Evolutionary conservation across 2,888 invertebrate species (phyloP).

Genomic region (Rhimphoctona megacephalus): DNA sequence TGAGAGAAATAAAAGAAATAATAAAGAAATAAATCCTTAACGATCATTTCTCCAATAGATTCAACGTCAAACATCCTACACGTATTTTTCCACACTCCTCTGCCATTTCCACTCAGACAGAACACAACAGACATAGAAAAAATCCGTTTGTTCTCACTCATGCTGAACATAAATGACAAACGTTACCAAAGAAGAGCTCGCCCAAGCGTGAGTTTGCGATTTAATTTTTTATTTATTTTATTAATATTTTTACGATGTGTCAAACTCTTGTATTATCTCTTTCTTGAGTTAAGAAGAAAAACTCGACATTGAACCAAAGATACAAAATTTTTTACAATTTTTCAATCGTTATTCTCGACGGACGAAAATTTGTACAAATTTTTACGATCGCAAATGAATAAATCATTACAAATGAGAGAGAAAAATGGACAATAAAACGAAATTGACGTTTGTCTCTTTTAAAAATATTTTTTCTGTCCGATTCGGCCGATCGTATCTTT

Average conservation of each 20-base stretch:
- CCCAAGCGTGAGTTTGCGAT: background rate
- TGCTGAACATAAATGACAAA: constrained; percentile 1
- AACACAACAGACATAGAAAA: background rate
- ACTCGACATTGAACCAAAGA: too few relatives aligned
- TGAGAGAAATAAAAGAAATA: constrained; percentile 11
- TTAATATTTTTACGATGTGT: background rate
- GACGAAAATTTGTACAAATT: background rate
- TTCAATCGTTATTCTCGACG: too few relatives aligned
- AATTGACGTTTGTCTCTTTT: background rate
- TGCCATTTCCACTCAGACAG: background rate
- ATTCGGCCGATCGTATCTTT: background rate
- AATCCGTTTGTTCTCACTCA: constrained; percentile 9
- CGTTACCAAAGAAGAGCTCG: background rate
- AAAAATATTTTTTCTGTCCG: background rate
- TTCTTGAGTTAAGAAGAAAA: background rate
- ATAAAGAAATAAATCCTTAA: constrained; percentile 30
- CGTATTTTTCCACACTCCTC: constrained; percentile 25
- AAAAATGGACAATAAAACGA: background rate
- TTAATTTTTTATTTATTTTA: background rate
- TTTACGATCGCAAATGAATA: background rate
- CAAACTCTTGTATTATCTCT: background rate
- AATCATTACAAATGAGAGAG: background rate
- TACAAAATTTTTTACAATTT: too few relatives aligned
- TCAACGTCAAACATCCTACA: constrained; percentile 56
- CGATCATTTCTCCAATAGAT: constrained; percentile 64